These are phyloP conservation scores for Lasioglossum figueresi DNA, from an alignment of 2,888 invertebrate species.

Conservation along the genomic window DNA sequence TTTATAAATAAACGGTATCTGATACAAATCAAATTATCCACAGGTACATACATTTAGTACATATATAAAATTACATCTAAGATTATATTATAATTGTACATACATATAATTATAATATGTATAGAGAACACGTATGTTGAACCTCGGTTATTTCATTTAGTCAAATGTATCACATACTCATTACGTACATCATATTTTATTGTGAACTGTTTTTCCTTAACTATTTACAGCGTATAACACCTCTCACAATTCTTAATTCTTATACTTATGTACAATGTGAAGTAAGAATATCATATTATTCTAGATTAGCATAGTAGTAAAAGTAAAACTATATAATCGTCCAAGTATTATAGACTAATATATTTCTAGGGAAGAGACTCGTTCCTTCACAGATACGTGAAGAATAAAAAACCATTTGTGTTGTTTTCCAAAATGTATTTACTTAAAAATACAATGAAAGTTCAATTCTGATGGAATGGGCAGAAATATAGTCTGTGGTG, in stretches of 20 bases:
- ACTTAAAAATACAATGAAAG: slow-evolving; percentile 80
- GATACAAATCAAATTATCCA: slow-evolving; percentile 47
- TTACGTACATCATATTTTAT: slow-evolving; percentile 50
- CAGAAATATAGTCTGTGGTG: slow-evolving; percentile 76
- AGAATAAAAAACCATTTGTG: slow-evolving; percentile 70
- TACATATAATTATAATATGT: slow-evolving; percentile 45
- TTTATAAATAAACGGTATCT: slow-evolving; percentile 48
- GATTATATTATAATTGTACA: slow-evolving; percentile 59
- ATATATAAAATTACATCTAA: slow-evolving; percentile 61
- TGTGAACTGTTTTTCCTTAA: slow-evolving; percentile 21
- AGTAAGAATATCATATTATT: slow-evolving; percentile 32
- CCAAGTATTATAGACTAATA: slow-evolving; percentile 24
- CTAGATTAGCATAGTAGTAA: slow-evolving; percentile 19
- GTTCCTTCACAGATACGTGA: slow-evolving; percentile 68
- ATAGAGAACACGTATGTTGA: slow-evolving; percentile 54
- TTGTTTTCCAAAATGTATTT: slow-evolving; percentile 79
- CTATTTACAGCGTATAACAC: slow-evolving; percentile 44
- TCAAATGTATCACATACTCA: slow-evolving; percentile 38
- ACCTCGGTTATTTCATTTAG: slow-evolving; percentile 22
- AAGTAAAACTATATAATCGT: slow-evolving; percentile 20
- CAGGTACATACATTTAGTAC: slow-evolving; percentile 52
- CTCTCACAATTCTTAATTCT: slow-evolving; percentile 42
- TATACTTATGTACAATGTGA: slow-evolving; percentile 45
- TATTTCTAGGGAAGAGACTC: slow-evolving; percentile 64
- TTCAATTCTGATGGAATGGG: slow-evolving; percentile 79